Base-by-base conservation (phyloP, 2,797 vertebrate genomes). In the Peromyscus eremicus region DNA sequence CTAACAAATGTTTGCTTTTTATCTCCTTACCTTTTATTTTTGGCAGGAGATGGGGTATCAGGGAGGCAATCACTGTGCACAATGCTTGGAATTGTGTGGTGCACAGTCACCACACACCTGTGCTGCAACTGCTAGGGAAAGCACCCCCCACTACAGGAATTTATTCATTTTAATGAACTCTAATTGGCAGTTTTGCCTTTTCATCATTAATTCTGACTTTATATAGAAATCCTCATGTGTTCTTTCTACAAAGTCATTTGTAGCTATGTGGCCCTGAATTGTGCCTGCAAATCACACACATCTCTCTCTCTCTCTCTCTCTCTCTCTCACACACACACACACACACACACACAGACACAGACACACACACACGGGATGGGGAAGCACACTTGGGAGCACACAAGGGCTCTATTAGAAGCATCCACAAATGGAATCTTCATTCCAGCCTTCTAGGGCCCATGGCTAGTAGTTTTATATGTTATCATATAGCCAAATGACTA, bases 121-220 rank as follows among this genome's bases (percentile, higher is more conserved):
- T 0, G 16, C 4, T 71, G 25, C 37, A 88, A 71, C 37, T 43
- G 10, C 21, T 91, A 52, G n/a, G 25, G 80, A 73, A 91, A n/a
- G 49, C 19, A 55, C 57, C 40, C 52, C 9, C 55, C 40, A 40
- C 62, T 73, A 25, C 19, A 89, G 79, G 43, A 89, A 80, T 40
- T 55, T 62, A 12, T 55, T 95, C 66, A 71, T 49, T 81, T 94
- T 71, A 94, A 79, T 27, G 64, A 96, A 97, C 66, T 89, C n/a
- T 68, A 89, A 68, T 16, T 55, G 29, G 60, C 40, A 94, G 83
- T 40, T 95, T 88, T 83, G 40, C 75, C 84, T 71, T 96, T 77
- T 92, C 25, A 73, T 92, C 83, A 87, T 8, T 76, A 92, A 75
- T 21, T 14, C 32, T 37, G 25, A 77, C 86, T 96, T 93, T 75